Evolutionary conservation across 2,797 vertebrate genomes (phyloP), one percentile per base, ranked within the genome.

Genomic region (Melanitta fusca): DNA sequence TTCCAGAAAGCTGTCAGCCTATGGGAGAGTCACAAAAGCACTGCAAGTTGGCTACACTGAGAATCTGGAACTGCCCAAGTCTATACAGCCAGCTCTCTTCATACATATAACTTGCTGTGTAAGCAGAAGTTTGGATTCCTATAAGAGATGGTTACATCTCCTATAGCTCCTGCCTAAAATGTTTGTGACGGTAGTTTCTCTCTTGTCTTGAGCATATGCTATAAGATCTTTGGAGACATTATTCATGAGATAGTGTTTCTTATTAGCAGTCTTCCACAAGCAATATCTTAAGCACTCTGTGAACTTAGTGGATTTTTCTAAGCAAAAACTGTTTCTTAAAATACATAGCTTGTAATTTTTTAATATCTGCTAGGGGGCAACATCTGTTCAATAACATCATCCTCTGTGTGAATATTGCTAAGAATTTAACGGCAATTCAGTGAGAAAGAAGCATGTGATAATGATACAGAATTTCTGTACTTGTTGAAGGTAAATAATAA

Each of bases 281-380:
- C 8, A n/a, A 43, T n/a, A 75, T 51, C 45, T 61, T 70, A 70
- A 75, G 72, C 64, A 88, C 19, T 83, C 39, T 22, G 38, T 73
- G 74, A 89, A 57, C n/a, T 73, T 51, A 27, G 4, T 22, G 21
- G 38, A 70, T 60, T 91, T 83, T 80, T 45, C 1, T 10, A 49
- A 85, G 30, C 32, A 90, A 61, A 88, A 82, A 9, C 12, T 7
- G 1, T 54, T 89, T 83, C 34, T 43, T 56, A 54, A 89, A 24
- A 56, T 61, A 75, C 81, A 84, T 30, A 45, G 16, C 80, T 93
- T 97, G 95, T 87, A 96, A 89, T 97, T 94, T 90, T 77, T 13
- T 56, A 6, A 2, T 64, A 18, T 68, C 96, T 96, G 95, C 97
- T 98, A 98, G 97, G 92, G 97, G 97, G 97, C 97, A 86, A 86